A percentile compares a stretch with the other conserved stretches of the same genome.
phyloP scores from a whole-genome alignment of 2,888 invertebrate species.

The Hemicrepidius hirtus region DNA sequence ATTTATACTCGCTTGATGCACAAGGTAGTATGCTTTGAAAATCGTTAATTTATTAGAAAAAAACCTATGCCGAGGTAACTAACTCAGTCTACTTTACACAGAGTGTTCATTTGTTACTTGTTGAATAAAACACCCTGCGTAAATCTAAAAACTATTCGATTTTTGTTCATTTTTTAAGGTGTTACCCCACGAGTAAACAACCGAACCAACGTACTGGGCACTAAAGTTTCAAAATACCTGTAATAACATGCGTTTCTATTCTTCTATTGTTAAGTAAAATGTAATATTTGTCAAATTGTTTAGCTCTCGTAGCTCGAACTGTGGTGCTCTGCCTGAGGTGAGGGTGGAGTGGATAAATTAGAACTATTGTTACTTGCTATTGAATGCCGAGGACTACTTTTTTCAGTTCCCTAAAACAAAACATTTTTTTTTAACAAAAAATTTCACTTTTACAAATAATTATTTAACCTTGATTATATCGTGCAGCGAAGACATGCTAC shows the following conservation, averaged over 20 bases:
- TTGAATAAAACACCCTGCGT: constrained; percentile 4
- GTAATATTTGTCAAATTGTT: constrained; percentile 49
- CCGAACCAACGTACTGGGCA: constrained; percentile 21
- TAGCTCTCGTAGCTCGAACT: constrained; percentile 81
- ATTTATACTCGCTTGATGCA: background rate
- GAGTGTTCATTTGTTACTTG: background rate
- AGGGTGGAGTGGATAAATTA: constrained; percentile 83
- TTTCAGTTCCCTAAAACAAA: constrained; percentile 67
- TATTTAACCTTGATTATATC: constrained; percentile 79
- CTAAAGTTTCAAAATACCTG: constrained; percentile 38
- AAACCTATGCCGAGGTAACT: constrained; percentile 52
- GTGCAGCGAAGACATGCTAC: constrained; percentile 86
- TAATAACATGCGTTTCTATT: constrained; percentile 13
- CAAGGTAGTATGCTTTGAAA: background rate
- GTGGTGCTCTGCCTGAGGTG: constrained; percentile 79
- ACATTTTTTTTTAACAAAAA: constrained; percentile 27
- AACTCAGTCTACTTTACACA: constrained; percentile 45
- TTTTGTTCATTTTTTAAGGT: constrained; percentile 2
- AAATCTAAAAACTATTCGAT: constrained; percentile 35
- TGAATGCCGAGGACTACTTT: constrained; percentile 80
- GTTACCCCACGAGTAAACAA: constrained; percentile 4
- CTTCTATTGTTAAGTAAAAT: constrained; percentile 21
- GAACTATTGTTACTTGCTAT: constrained; percentile 85
- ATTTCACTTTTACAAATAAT: too few species aligned
- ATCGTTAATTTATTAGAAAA: constrained; percentile 25